phyloP scores from a whole-genome alignment of 2,888 invertebrate genomes.

The Eudasyphora cyanicolor region DNA sequence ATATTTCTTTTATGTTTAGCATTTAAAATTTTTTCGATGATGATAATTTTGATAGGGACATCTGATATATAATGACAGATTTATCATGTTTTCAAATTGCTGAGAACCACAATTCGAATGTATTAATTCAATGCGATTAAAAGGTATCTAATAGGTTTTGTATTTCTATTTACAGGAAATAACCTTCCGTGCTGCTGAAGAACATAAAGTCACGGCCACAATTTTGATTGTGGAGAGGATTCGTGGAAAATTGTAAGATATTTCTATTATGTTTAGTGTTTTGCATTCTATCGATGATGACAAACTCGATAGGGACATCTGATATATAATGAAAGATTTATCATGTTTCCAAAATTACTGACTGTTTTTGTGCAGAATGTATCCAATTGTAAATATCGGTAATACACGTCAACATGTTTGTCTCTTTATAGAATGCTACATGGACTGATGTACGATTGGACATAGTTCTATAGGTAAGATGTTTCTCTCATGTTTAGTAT shows the following conservation, averaged over 20 bases:
- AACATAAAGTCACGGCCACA: too few relatives aligned
- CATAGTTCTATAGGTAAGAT: not conserved
- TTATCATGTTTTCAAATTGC: slow-evolving; percentile 44
- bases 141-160: not conserved
- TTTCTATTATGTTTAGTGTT: not conserved
- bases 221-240: too few relatives aligned
- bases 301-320: slow-evolving; percentile 65
- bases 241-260: not conserved
- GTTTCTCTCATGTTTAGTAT: not conserved
- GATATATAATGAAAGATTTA: slow-evolving; percentile 60
- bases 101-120: not conserved
- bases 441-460: not conserved
- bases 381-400: not conserved
- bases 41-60: slow-evolving; percentile 68
- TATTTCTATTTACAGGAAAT: not conserved
- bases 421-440: not conserved
- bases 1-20: not conserved
- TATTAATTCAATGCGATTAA: not conserved
- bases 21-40: slow-evolving; percentile 41
- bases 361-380: not conserved
- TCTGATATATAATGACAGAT: slow-evolving; percentile 64
- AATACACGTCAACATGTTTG: not conserved
- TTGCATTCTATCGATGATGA: slow-evolving; percentile 44
- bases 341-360: slow-evolving; percentile 32
- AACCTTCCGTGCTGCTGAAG: not conserved